Evolutionary conservation across 2,888 invertebrate genomes (phyloP).

Genomic region (Steinernema carpocapsae): DNA sequence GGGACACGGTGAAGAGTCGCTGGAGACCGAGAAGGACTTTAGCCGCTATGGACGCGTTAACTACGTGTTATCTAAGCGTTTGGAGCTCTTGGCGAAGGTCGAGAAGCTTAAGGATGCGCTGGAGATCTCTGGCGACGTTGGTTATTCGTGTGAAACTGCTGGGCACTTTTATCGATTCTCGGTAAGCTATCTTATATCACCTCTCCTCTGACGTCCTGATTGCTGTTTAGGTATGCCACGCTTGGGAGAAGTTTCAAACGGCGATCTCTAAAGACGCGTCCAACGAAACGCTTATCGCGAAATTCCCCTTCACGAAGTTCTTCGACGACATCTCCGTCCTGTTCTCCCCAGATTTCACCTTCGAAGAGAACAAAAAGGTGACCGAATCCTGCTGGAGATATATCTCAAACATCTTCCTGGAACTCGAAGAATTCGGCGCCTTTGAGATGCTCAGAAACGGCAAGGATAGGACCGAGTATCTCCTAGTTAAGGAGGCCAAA

Average conservation of each 20-base stretch:
- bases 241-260: slow-evolving; percentile 85
- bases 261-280: too few species aligned
- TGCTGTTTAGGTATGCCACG: slow-evolving; percentile 55
- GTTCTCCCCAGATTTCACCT: slow-evolving; percentile 38
- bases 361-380: slow-evolving; percentile 53
- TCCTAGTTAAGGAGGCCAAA: slow-evolving; percentile 90
- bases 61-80: slow-evolving; percentile 78
- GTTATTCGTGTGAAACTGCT: slow-evolving; percentile 97
- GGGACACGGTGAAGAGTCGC: slow-evolving; percentile 93
- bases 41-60: slow-evolving; percentile 97
- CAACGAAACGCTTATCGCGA: slow-evolving; percentile 75
- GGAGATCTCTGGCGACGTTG: slow-evolving; percentile 84
- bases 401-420: slow-evolving; percentile 91
- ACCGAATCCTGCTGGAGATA: slow-evolving; percentile 92
- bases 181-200: slow-evolving; percentile 54
- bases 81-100: slow-evolving; percentile 74
- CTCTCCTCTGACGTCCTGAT: slow-evolving; percentile 18
- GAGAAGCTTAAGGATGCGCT: slow-evolving; percentile 85
- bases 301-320: slow-evolving; percentile 92
- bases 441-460: slow-evolving; percentile 95
- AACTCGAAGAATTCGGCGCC: slow-evolving; percentile 95
- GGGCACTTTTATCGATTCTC: slow-evolving; percentile 97
- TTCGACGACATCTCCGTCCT: slow-evolving; percentile 79
- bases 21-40: slow-evolving; percentile 98
- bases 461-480: slow-evolving; percentile 90